phyloP scores from a whole-genome alignment of 2,113 vertebrate genomes.

The Petaurus breviceps region DNA sequence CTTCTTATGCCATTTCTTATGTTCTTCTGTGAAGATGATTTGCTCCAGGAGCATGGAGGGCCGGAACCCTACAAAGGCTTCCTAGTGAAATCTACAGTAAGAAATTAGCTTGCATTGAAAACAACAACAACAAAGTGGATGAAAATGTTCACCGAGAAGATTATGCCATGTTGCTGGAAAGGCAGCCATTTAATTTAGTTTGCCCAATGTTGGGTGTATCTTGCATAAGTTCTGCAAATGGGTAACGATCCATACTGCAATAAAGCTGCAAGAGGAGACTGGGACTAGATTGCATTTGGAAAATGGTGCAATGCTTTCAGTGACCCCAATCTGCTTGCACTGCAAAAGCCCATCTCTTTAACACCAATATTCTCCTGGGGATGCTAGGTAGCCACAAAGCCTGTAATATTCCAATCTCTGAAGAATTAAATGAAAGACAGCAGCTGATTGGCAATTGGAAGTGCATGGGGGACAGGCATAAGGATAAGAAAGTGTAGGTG shows the following conservation, averaged over 20 bases:
- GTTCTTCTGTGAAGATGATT: neutral
- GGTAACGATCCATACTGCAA: neutral
- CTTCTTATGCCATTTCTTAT: neutral
- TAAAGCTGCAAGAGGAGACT: neutral
- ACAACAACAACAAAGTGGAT: neutral
- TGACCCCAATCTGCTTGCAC: neutral
- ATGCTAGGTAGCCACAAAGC: neutral
- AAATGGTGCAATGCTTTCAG: neutral
- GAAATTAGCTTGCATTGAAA: neutral
- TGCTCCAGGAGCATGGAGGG: neutral
- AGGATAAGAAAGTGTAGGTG: neutral
- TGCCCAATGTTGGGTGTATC: neutral
- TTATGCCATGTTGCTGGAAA: neutral
- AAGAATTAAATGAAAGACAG: neutral
- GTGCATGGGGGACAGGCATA: neutral
- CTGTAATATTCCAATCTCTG: neutral
- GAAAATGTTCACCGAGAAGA: neutral
- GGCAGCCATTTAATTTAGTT: neutral
- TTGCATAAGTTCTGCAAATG: neutral
- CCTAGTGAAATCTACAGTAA: neutral
- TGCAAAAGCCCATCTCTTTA: neutral
- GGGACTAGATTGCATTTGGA: neutral
- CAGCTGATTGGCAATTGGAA: neutral
- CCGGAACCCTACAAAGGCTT: neutral
- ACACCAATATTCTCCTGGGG: neutral